Base-by-base conservation (phyloP, 2,888 invertebrate species). In the Plagodis pulveraria region DNA sequence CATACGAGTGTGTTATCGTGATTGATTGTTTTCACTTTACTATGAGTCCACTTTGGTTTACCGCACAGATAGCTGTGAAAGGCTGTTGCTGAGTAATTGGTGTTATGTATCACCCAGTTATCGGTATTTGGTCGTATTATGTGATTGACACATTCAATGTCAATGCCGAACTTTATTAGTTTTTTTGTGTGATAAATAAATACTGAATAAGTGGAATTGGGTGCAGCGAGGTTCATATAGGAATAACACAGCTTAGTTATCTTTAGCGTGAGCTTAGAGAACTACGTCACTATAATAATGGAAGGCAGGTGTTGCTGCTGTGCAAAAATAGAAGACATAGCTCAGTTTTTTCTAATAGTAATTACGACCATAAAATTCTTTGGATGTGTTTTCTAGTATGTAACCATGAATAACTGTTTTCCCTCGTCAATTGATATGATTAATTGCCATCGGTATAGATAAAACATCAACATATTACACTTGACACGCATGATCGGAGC, bases 401-500 rank as follows among this genome's bases (percentile, higher is more conserved):
- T 4, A 49, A 49, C 41, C 41, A 33, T 10, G n/a, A 33, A 22
- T 11, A 40, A 5, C 32, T 8, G 4, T 41, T 2, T 22, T 22
- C 22, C 22, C 22, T 22, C 22, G n/a, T 40, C 6, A 43, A 34
- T 11, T 32, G 11, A 34, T 42, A 35, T 34, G 50, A 35, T 42
- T 42, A 50, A 50, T 43, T 11, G n/a, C 10, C 32, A 22, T 11
- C 9, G 7, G 44, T 33, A 44, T 41, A 54, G 47, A 43, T 46
- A 57, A 43, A 48, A 40, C 46, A 45, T 9, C 48, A 62, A 50
- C 35, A 56, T 60, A 66, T 64, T 63, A 50, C 50, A 59, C 58
- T 56, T 56, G 57, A 61, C 55, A 67, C 65, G 71, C 70, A 66
- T 67, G 70, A 66, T 44, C 48, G 69, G 53, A 35, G 53, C 49